Percentiles rank a stretch among this genome's conserved stretches.
Evolutionary conservation across 30 jellyfish, hydroid and myxozoan species (phyloP).

Genomic region (Pseudorhiza aurosa): DNA sequence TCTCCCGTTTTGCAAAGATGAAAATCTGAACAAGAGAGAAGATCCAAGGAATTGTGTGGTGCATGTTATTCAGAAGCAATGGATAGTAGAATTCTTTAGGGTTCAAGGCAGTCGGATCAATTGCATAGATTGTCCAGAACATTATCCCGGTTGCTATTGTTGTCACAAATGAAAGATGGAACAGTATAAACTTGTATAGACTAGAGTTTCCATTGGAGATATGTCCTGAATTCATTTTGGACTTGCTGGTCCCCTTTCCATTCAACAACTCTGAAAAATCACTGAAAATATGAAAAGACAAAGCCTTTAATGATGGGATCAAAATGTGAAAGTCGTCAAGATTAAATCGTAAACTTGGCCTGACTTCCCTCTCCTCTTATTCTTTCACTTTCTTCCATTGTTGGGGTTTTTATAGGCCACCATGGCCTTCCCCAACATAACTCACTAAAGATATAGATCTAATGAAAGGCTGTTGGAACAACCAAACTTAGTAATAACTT

Average conservation of each 20-base stretch:
- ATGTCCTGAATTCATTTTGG: neutral
- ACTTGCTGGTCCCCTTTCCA: neutral
- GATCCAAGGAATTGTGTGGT: slow-evolving; percentile 66
- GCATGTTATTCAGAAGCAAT: slow-evolving; percentile 48
- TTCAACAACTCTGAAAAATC: neutral
- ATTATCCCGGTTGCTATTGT: slow-evolving; percentile 26
- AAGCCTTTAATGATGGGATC: neutral
- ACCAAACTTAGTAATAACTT: no score
- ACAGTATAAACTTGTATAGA: slow-evolving; percentile 40
- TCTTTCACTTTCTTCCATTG: no score
- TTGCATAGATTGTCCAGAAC: slow-evolving; percentile 53
- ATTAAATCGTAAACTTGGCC: no score
- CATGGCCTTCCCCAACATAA: no score
- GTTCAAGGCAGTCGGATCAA: slow-evolving; percentile 50
- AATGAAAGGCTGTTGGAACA: no score
- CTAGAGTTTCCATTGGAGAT: neutral
- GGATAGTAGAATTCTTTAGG: slow-evolving; percentile 65
- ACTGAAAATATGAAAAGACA: neutral
- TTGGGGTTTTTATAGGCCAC: no score
- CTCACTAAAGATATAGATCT: no score
- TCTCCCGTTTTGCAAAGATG: slow-evolving; percentile 50
- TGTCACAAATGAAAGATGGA: slow-evolving; percentile 62
- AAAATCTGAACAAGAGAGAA: slow-evolving; percentile 53
- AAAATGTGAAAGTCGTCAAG: no score
- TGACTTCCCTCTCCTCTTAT: no score